phyloP scores from a whole-genome alignment of 2,888 invertebrate species.

The Camptogramma bilineatum region DNA sequence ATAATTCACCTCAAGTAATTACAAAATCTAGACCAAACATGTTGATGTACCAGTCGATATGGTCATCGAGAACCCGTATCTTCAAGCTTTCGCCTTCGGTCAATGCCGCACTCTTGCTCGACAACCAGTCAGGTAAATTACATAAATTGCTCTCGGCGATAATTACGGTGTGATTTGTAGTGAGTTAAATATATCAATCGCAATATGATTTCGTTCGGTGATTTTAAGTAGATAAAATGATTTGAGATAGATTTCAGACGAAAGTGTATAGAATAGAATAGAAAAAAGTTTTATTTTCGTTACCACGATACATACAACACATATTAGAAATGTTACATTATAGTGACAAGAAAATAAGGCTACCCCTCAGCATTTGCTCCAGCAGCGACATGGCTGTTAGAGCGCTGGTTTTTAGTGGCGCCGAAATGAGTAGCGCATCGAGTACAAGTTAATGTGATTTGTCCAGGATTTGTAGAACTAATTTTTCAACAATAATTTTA shows the following conservation, averaged over 20 bases:
- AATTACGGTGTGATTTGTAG: conserved; percentile 35
- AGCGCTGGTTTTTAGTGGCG: too few relatives aligned
- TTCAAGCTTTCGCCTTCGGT: conserved; percentile 70
- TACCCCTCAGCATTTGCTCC: too few relatives aligned
- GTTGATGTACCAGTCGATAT: conserved; percentile 39
- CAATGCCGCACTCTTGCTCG: conserved; percentile 61
- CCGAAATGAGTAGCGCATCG: too few relatives aligned
- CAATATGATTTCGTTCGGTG: conserved; percentile 15
- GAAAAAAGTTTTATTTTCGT: too few relatives aligned
- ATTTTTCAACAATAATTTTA: too few relatives aligned
- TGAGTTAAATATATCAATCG: conserved; percentile 16
- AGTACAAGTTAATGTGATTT: too few relatives aligned
- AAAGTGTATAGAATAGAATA: neutral
- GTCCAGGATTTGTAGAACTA: too few relatives aligned
- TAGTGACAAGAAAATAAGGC: too few relatives aligned
- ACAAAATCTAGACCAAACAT: conserved; percentile 38
- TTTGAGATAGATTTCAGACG: neutral
- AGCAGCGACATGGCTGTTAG: too few relatives aligned
- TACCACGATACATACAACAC: too few relatives aligned
- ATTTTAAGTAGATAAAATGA: conserved; percentile 1
- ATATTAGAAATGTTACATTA: too few relatives aligned
- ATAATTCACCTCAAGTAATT: conserved; percentile 2
- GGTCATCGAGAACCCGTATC: conserved; percentile 51
- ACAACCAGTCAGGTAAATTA: conserved; percentile 28
- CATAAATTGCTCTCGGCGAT: conserved; percentile 30